phyloP scores from a whole-genome alignment of 2,113 vertebrate species.

The Tragulus kanchil region DNA sequence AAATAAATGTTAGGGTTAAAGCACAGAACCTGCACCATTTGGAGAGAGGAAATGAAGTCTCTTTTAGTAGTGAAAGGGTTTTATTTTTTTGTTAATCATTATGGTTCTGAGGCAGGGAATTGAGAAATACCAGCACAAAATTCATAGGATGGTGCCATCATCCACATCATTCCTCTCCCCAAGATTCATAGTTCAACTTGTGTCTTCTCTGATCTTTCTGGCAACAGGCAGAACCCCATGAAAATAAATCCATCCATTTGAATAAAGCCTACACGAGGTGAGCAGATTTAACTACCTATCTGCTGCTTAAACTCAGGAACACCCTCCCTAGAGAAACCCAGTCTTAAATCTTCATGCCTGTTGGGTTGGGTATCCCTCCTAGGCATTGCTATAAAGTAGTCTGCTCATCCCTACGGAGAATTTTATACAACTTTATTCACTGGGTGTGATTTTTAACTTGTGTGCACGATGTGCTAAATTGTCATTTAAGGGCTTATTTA shows the following conservation, averaged over 20 bases:
- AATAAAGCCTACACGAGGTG: neutral
- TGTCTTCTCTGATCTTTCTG: no score
- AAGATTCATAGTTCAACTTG: neutral
- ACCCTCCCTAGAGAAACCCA: neutral
- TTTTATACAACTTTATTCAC: neutral
- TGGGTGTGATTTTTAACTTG: neutral
- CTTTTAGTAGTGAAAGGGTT: neutral
- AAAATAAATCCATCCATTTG: neutral
- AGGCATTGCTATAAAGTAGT: neutral
- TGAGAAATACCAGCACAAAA: neutral
- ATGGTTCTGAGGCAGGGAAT: neutral
- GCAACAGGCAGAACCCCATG: neutral
- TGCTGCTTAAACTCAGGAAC: neutral
- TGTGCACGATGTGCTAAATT: neutral
- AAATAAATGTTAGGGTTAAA: neutral
- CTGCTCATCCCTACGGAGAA: neutral
- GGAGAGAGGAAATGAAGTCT: neutral
- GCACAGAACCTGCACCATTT: neutral
- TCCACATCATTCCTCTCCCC: neutral
- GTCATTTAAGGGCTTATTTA: neutral
- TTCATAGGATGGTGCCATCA: neutral
- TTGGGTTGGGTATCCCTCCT: neutral
- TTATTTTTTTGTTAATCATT: neutral
- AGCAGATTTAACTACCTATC: neutral
- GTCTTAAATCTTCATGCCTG: neutral